Evolutionary conservation across 2,113 vertebrate genomes (phyloP).

Genomic region (human (Homo sapiens)): GRCh38 chr6:10227501-10228000

Average conservation of each 20-base stretch:
- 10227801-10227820: not conserved
- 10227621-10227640: not conserved
- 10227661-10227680: not conserved
- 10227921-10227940: not conserved
- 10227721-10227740: not conserved
- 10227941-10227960: not conserved
- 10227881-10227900: not conserved
- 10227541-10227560: not conserved
- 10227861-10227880: not conserved
- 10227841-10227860: not conserved
- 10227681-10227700: not conserved
- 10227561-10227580: not conserved
- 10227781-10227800: not conserved
- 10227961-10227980: not conserved
- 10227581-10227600: not conserved
- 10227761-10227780: not conserved
- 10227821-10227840: not conserved
- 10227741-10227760: not conserved
- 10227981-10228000: not conserved
- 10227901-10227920: not conserved
- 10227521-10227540: not conserved
- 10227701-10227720: not conserved
- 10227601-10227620: not conserved
- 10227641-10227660: not conserved
- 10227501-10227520: not conserved